Conservation (phyloP, 1,140 invertebrate species). For the Cheumatopsyche charites region DNA sequence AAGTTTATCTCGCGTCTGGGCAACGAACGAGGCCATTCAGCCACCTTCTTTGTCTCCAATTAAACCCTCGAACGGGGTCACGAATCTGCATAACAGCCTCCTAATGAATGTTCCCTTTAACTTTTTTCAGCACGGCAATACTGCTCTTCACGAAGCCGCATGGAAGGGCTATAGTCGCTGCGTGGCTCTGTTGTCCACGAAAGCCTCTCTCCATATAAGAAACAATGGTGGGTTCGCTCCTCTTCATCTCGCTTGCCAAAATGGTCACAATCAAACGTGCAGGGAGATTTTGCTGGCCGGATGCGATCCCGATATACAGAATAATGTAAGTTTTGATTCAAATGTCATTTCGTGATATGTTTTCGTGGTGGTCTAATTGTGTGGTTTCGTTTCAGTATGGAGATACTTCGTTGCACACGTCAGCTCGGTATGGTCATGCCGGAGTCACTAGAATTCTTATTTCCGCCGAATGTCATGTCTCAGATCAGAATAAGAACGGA, state of each 20-base stretch:
- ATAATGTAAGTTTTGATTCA: conserved; percentile 74
- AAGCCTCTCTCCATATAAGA: conserved; percentile 73
- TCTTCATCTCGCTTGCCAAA: conserved; percentile 94
- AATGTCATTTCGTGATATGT: neutral
- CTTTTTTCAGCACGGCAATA: conserved; percentile 86
- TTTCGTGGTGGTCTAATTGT: conserved; percentile 31
- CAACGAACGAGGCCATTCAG: neutral
- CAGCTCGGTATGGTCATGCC: conserved; percentile 92
- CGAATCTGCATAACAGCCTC: neutral
- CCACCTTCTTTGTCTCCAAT: neutral
- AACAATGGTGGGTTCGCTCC: conserved; percentile 91
- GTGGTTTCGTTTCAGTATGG: conserved; percentile 76
- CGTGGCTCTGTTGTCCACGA: conserved; percentile 74
- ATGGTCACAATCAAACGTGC: conserved; percentile 95
- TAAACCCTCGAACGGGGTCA: conserved; percentile 8
- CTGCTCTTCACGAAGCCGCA: conserved; percentile 89
- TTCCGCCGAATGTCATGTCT: conserved; percentile 84
- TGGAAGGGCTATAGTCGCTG: conserved; percentile 93
- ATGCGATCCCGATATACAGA: conserved; percentile 86
- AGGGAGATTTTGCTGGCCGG: conserved; percentile 86
- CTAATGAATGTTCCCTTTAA: neutral
- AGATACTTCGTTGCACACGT: conserved; percentile 94
- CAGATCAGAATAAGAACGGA: conserved; percentile 94
- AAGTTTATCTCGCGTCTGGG: neutral
- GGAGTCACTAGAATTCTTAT: conserved; percentile 94